These are phyloP conservation scores for Chionoecetes opilio DNA, from an alignment of 1,140 invertebrate genomes.

Conservation along the genomic window DNA sequence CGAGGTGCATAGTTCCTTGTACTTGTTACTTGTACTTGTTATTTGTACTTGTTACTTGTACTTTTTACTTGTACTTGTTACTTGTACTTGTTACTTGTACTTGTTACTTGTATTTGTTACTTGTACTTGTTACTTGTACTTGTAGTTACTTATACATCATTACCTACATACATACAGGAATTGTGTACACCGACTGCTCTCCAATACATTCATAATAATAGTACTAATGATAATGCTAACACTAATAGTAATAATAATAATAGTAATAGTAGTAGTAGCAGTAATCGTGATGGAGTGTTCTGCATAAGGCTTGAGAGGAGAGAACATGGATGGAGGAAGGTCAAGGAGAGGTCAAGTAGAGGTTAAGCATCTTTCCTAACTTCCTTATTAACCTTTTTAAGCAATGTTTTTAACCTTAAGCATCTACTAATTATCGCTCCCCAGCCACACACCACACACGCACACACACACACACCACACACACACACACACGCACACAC, in stretches of 20 bases:
- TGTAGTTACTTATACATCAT: not conserved
- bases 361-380: not conserved
- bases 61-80: too few relatives aligned
- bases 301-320: conserved; percentile 16
- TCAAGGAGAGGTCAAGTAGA: not conserved
- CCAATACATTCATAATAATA: conserved; percentile 28
- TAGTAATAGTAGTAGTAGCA: not conserved
- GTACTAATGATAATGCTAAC: not conserved
- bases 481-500: too few relatives aligned
- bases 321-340: not conserved
- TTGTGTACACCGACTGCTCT: not conserved
- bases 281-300: not conserved
- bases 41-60: too few relatives aligned
- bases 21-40: too few relatives aligned
- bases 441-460: too few relatives aligned
- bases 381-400: too few relatives aligned
- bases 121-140: too few relatives aligned
- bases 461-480: too few relatives aligned
- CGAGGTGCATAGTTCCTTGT: not conserved
- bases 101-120: too few relatives aligned
- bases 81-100: too few relatives aligned
- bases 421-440: too few relatives aligned
- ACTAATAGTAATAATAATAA: not conserved
- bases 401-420: too few relatives aligned
- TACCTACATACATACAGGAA: not conserved